Evolutionary conservation across 2,113 vertebrate species (phyloP).

Genomic region (Peromyscus maniculatus): DNA sequence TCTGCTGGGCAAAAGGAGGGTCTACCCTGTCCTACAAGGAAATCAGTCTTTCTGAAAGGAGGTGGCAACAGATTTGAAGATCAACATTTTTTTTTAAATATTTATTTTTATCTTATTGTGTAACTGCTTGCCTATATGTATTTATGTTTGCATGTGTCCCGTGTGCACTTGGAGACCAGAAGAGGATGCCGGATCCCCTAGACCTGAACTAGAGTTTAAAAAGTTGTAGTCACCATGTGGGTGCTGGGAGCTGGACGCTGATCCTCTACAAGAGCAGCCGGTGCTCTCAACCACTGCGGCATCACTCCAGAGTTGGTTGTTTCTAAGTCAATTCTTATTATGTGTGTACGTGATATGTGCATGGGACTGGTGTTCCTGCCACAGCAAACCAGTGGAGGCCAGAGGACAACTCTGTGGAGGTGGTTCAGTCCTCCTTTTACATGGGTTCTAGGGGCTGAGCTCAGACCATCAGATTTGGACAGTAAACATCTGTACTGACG

Average conservation of each 20-base stretch:
- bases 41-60: conserved; percentile 29
- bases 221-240: neutral
- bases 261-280: neutral
- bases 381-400: neutral
- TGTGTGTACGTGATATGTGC: neutral
- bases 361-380: too few species aligned
- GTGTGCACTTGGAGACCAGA: too few species aligned
- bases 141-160: neutral
- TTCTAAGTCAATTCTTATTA: neutral
- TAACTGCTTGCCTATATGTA: neutral
- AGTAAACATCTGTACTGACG: neutral
- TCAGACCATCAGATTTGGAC: neutral
- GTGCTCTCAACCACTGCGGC: neutral
- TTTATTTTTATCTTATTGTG: neutral
- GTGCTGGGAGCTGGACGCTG: neutral
- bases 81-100: neutral
- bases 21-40: neutral
- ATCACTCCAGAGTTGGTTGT: neutral
- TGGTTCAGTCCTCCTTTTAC: neutral
- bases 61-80: neutral
- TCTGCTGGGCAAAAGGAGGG: neutral
- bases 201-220: neutral
- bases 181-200: too few species aligned
- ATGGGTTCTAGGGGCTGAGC: neutral
- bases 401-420: neutral